A percentile compares a stretch with the other conserved stretches of the same genome.
Conservation (phyloP, 92 coral and sea anemone genomes). For the Phenganax marumi region DNA sequence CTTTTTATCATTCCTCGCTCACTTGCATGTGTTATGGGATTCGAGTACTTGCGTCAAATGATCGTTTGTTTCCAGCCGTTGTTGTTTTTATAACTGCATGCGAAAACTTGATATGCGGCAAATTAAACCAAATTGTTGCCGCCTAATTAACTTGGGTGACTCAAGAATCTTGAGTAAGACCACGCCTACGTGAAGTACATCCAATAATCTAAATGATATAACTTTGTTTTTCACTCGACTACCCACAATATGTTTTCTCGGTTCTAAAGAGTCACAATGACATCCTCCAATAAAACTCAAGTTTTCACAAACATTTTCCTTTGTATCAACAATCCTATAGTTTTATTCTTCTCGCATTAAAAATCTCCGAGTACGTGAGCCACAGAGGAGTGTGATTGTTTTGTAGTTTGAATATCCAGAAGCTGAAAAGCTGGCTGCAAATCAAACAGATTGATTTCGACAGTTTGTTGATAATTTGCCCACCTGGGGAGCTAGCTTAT, state of each 20-base stretch:
- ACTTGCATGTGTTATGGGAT: background rate
- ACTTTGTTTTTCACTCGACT: too few relatives aligned
- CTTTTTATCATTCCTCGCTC: background rate
- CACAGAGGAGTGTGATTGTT: background rate
- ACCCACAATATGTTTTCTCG: background rate
- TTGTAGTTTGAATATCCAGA: background rate
- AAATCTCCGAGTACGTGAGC: background rate
- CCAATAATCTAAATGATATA: background rate
- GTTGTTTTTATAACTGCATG: slow-evolving; percentile 7
- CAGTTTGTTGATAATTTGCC: background rate
- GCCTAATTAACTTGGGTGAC: slow-evolving; percentile 1
- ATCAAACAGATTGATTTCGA: slow-evolving; percentile 10
- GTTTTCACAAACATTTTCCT: background rate
- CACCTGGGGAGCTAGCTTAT: background rate
- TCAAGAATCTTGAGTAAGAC: background rate
- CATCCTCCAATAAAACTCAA: background rate
- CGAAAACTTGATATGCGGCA: background rate
- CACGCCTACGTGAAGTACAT: slow-evolving; percentile 6
- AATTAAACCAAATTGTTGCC: slow-evolving; percentile 6
- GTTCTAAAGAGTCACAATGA: background rate
- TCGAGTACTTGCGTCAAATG: background rate
- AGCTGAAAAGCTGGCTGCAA: background rate
- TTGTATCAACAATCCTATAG: background rate
- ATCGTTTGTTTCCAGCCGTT: background rate
- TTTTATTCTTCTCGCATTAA: background rate